Percentiles rank a stretch among this genome's conserved stretches.
phyloP scores from a whole-genome alignment of 2,797 vertebrate species.

The Adrianichthys oophorus region DNA sequence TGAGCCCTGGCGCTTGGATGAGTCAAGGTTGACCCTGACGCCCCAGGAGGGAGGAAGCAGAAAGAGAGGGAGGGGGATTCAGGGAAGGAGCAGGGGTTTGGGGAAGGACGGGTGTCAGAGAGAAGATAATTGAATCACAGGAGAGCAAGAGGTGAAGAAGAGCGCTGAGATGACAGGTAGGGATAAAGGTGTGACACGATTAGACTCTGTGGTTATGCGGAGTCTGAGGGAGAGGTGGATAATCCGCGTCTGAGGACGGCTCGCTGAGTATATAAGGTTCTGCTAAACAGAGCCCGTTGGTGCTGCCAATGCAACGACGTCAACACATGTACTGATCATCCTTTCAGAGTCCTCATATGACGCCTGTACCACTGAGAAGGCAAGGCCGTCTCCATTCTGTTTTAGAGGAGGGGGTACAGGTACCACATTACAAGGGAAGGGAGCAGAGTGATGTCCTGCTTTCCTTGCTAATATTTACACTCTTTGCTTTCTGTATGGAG shows the following conservation, averaged over 20 bases:
- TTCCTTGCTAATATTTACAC: too few species aligned
- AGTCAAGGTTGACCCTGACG: constrained; percentile 96
- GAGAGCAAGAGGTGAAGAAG: constrained; percentile 62
- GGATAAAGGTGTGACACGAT: constrained; percentile 76
- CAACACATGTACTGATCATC: not conserved
- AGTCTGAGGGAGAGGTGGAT: constrained; percentile 59
- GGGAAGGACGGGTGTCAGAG: constrained; percentile 28
- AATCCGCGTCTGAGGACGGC: constrained; percentile 58
- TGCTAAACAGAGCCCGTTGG: constrained; percentile 39
- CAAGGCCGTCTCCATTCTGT: too few species aligned
- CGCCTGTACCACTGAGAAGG: too few species aligned
- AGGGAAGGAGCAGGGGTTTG: constrained; percentile 29
- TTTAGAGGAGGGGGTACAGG: too few species aligned
- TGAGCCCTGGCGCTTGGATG: constrained; percentile 96
- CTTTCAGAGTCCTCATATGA: too few species aligned
- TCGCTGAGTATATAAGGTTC: constrained; percentile 53
- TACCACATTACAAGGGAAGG: too few species aligned
- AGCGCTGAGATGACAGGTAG: constrained; percentile 72
- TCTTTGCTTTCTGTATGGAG: too few species aligned
- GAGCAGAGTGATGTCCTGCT: too few species aligned
- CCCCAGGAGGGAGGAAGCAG: constrained; percentile 56
- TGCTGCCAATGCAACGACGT: not conserved
- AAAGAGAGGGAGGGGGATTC: constrained; percentile 54
- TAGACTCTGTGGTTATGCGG: constrained; percentile 75
- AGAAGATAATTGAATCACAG: constrained; percentile 63